A percentile compares a stretch with the other conserved stretches of the same genome.
Evolutionary conservation across 2,113 vertebrate species (phyloP).

Genomic region (Cranoglanis bouderius): DNA sequence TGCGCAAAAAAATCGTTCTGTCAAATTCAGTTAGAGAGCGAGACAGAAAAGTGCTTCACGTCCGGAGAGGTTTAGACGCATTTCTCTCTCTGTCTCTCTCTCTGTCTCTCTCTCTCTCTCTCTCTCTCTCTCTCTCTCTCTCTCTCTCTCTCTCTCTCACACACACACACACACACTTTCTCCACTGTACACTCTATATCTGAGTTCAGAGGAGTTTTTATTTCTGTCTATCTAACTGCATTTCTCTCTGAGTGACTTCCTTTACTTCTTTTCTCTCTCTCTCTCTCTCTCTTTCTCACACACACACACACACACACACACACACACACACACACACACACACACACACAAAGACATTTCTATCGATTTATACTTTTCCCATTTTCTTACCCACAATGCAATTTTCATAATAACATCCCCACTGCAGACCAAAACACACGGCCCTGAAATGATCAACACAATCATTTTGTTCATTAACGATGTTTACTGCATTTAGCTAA

Average conservation of each 20-base stretch:
- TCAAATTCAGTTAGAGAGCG: conserved; percentile 37
- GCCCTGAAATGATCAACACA: not conserved
- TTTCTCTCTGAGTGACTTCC: not conserved
- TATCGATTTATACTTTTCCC: not conserved
- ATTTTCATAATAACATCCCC: not conserved
- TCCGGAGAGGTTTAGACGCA: conserved; percentile 26
- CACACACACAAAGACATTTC: not conserved
- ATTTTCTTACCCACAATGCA: not conserved
- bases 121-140: not conserved
- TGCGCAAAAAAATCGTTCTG: conserved; percentile 33
- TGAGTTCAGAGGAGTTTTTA: not conserved
- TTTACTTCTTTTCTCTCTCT: not conserved
- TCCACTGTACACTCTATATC: not conserved
- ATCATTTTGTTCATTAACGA: not conserved
- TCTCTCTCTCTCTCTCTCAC: not conserved
- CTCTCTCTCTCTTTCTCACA: not conserved
- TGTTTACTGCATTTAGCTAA: not conserved
- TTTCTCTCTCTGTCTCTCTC: not conserved
- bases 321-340: not conserved
- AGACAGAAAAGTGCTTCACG: conserved; percentile 39
- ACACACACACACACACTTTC: not conserved
- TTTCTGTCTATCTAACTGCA: not conserved
- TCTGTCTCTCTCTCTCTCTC: not conserved
- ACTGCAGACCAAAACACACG: not conserved
- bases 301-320: no score